phyloP scores from a whole-genome alignment of 1,140 invertebrate genomes.

The Caenorhabditis brenneri region DNA sequence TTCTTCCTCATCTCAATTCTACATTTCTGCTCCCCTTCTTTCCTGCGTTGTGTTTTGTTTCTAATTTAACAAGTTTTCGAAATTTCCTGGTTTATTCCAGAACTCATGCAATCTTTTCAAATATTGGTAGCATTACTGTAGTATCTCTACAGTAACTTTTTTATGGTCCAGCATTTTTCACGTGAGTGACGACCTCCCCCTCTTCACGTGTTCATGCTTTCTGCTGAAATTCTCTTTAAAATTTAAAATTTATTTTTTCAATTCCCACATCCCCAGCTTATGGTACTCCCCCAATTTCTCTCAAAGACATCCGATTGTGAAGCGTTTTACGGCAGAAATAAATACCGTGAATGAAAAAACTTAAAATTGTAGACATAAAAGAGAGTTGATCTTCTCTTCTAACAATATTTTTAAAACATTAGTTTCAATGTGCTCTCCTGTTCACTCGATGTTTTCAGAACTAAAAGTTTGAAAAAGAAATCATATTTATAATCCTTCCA shows the following conservation, averaged over 20 bases:
- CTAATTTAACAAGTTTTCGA: not conserved
- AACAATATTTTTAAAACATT: no score
- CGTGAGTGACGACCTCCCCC: not conserved
- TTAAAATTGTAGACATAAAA: not conserved
- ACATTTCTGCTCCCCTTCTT: not conserved
- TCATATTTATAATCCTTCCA: not conserved
- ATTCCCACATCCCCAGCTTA: not conserved
- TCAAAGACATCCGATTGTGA: not conserved
- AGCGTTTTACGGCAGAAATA: not conserved
- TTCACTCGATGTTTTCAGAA: not conserved
- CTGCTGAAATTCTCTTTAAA: not conserved
- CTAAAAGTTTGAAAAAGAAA: no score
- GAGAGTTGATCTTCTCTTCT: slow-evolving; percentile 19
- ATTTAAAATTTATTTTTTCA: not conserved
- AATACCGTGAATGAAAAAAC: not conserved
- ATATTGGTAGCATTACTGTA: not conserved
- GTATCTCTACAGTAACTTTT: not conserved
- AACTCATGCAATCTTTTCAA: not conserved
- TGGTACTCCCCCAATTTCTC: not conserved
- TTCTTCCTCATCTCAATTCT: slow-evolving; percentile 8
- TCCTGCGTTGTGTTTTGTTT: slow-evolving; percentile 32
- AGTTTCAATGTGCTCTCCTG: no score
- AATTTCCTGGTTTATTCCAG: no score
- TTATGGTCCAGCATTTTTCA: slow-evolving; percentile 2
- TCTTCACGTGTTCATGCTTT: not conserved